Evolutionary conservation across 2,113 vertebrate species (phyloP).

Genomic region (Platanista minor): DNA sequence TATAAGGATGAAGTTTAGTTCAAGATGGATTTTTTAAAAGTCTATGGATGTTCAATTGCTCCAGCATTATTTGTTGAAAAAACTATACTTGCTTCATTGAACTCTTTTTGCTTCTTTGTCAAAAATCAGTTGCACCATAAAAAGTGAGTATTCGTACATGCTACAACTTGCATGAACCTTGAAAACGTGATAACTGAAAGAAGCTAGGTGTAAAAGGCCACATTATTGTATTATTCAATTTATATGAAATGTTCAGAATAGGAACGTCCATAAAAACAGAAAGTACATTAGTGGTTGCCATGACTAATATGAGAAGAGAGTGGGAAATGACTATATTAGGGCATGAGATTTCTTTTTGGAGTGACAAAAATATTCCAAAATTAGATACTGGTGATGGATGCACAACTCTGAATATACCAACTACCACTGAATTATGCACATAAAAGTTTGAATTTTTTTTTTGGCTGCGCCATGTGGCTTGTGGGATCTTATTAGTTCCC

Average conservation of each 20-base stretch:
- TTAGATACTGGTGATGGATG: background rate
- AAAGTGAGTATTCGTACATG: background rate
- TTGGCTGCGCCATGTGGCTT: too few relatives aligned
- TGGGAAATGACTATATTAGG: background rate
- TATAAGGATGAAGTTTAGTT: background rate
- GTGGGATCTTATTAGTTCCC: too few relatives aligned
- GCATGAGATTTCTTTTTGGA: background rate
- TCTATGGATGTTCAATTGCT: background rate
- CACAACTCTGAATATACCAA: background rate
- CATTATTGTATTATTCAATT: background rate
- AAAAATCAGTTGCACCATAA: background rate
- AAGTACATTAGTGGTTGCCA: background rate
- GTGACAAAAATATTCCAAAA: background rate
- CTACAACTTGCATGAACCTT: background rate
- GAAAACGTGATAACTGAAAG: background rate
- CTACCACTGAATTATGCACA: background rate
- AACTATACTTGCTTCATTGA: background rate
- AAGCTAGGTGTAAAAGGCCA: background rate
- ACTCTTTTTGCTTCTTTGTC: background rate
- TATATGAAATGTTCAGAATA: slow-evolving; percentile 5
- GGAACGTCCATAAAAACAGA: background rate
- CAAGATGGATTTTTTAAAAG: background rate
- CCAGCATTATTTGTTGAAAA: slow-evolving; percentile 3
- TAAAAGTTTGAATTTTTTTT: background rate
- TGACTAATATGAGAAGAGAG: background rate